These are phyloP conservation scores for Apistogramma diplotaenia DNA, from an alignment of 2,113 vertebrate species.

Conservation along the genomic window DNA sequence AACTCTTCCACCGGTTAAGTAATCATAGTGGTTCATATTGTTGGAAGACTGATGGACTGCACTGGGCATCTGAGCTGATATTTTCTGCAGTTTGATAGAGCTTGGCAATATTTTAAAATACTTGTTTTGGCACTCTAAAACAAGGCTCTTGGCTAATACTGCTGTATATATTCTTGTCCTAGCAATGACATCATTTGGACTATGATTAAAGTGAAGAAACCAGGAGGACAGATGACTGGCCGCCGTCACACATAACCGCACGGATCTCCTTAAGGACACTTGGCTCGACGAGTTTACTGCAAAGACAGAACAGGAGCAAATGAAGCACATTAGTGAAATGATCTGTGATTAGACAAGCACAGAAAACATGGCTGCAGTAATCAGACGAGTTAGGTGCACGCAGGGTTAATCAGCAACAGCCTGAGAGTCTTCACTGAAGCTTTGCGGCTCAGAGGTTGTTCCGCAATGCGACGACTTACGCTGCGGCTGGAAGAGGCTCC, in stretches of 20 bases:
- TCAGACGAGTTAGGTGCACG: slow-evolving; percentile 10
- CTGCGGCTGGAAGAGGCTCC: slow-evolving; percentile 79
- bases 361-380: neutral
- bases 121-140: slow-evolving; percentile 49
- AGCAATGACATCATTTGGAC: slow-evolving; percentile 7
- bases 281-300: slow-evolving; percentile 68
- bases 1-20: slow-evolving; percentile 6
- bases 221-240: slow-evolving; percentile 15
- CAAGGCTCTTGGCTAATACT: slow-evolving; percentile 43
- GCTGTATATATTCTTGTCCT: slow-evolving; percentile 14
- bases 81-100: slow-evolving; percentile 11
- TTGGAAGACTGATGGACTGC: slow-evolving; percentile 29
- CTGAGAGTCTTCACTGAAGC: neutral
- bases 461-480: slow-evolving; percentile 86
- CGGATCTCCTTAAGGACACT: slow-evolving; percentile 49
- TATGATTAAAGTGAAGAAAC: slow-evolving; percentile 24
- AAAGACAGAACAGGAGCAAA: slow-evolving; percentile 46
- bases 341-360: neutral
- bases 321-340: neutral
- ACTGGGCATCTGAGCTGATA: neutral
- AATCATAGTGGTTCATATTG: slow-evolving; percentile 4
- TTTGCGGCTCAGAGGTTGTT: slow-evolving; percentile 57
- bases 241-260: slow-evolving; percentile 23
- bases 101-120: neutral
- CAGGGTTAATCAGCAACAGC: neutral